A percentile compares a stretch with the other conserved stretches of the same genome.
phyloP scores from a whole-genome alignment of 2,888 invertebrate species.

The Erebia palarica region DNA sequence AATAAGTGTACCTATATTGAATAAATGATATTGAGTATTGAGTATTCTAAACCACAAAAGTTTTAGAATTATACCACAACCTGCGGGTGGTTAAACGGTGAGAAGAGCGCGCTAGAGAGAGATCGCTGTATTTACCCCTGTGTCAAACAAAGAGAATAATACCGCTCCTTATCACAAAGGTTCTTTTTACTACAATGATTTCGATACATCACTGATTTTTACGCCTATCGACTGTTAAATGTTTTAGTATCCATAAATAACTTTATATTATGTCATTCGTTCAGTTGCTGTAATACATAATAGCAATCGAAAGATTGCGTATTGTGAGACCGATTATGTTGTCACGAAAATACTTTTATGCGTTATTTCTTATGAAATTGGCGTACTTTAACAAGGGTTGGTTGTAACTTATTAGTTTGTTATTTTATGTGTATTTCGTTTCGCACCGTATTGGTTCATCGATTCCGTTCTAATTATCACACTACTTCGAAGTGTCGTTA shows the following conservation, averaged over 20 bases:
- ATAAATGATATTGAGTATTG: too few relatives aligned
- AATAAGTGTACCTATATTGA: too few relatives aligned
- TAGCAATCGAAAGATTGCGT: constrained; percentile 8
- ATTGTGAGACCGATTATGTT: constrained; percentile 6
- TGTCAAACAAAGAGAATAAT: constrained; percentile 52
- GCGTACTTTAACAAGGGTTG: too few relatives aligned
- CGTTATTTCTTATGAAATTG: too few relatives aligned
- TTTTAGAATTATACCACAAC: constrained; percentile 47
- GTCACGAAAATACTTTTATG: neutral
- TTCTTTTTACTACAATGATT: constrained; percentile 39
- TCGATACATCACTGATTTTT: constrained; percentile 41
- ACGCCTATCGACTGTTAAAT: constrained; percentile 38
- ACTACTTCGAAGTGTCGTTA: too few relatives aligned
- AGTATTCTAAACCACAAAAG: neutral
- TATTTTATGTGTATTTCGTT: too few relatives aligned
- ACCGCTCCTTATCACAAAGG: constrained; percentile 48
- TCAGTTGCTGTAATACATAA: constrained; percentile 1
- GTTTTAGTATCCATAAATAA: constrained; percentile 37
- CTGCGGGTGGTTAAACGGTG: constrained; percentile 55
- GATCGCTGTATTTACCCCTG: constrained; percentile 53
- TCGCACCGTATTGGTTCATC: too few relatives aligned
- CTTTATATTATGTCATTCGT: constrained; percentile 30
- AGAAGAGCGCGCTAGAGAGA: constrained; percentile 53
- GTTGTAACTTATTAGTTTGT: too few relatives aligned
- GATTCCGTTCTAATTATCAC: too few relatives aligned